Evolutionary conservation across 2,113 vertebrate genomes (phyloP).

Genomic region (Oreochromis tanganicae): DNA sequence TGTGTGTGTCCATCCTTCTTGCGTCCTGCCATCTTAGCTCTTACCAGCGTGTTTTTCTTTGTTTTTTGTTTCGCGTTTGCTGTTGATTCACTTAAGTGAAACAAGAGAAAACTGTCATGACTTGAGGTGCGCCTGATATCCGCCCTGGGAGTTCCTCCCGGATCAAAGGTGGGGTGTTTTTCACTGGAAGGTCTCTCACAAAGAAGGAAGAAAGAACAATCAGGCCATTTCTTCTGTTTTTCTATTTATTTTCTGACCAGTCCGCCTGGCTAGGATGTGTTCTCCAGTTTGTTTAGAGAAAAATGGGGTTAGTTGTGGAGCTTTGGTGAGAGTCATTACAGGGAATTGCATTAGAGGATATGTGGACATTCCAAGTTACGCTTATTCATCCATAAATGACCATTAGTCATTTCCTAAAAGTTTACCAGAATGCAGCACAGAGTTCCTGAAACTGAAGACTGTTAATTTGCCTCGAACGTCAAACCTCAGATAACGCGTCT

Average conservation of each 20-base stretch:
- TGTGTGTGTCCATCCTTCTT: constrained; percentile 25
- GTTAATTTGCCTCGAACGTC: neutral
- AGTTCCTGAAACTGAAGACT: neutral
- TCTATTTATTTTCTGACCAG: neutral
- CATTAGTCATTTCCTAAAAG: constrained; percentile 10
- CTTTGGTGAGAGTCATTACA: neutral
- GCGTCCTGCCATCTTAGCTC: constrained; percentile 32
- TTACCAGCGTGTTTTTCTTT: neutral
- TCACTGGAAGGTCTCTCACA: neutral
- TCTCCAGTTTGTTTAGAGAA: neutral
- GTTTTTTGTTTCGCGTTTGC: neutral
- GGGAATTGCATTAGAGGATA: neutral
- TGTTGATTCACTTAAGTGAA: neutral
- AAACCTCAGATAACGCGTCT: neutral
- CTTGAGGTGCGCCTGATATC: neutral
- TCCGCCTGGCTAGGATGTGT: neutral
- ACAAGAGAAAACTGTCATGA: neutral
- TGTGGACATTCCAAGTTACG: neutral
- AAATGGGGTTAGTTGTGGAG: neutral
- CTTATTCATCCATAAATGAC: neutral
- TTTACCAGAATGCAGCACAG: neutral
- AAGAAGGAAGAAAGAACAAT: constrained; percentile 14
- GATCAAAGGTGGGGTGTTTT: neutral
- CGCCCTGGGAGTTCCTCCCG: neutral
- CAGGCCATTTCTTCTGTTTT: neutral